Conservation (phyloP, 2,888 invertebrate species). For the Ypsolopha sequella region DNA sequence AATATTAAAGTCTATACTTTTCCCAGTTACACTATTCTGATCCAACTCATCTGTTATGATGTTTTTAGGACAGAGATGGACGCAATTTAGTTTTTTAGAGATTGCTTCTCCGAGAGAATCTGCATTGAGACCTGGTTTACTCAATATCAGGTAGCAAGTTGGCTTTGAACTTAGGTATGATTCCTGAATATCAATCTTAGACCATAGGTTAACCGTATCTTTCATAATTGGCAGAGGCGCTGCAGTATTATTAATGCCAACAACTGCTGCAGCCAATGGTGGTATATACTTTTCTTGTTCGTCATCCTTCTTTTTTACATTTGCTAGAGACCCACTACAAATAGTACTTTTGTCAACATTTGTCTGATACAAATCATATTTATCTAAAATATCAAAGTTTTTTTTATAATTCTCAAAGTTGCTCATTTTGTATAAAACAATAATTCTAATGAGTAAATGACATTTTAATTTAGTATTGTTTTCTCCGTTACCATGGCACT, state of each 20-base stretch:
- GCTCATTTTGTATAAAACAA: constrained; percentile 20
- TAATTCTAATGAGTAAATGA: constrained; percentile 10
- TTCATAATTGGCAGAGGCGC: constrained; percentile 25
- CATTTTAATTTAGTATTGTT: constrained; percentile 3
- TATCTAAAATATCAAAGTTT: constrained; percentile 32
- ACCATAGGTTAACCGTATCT: constrained; percentile 43
- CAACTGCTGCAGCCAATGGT: constrained; percentile 37
- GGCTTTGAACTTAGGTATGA: constrained; percentile 61
- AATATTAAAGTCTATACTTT: constrained; percentile 70
- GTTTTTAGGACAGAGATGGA: constrained; percentile 69
- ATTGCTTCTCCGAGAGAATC: constrained; percentile 65
- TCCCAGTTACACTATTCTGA: constrained; percentile 65
- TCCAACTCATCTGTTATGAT: constrained; percentile 70
- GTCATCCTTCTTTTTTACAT: constrained; percentile 14
- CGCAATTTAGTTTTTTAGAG: constrained; percentile 67
- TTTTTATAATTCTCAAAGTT: constrained; percentile 23
- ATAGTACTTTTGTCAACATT: constrained; percentile 22
- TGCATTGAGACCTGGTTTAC: constrained; percentile 70
- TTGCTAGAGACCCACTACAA: constrained; percentile 23
- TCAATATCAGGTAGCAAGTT: constrained; percentile 69
- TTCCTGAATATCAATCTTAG: constrained; percentile 63
- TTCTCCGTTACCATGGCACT: background rate
- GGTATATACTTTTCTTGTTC: constrained; percentile 13
- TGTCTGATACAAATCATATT: constrained; percentile 21
- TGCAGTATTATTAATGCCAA: constrained; percentile 48